Percentiles rank a stretch among this genome's conserved stretches.
phyloP scores from a whole-genome alignment of 2,113 vertebrate species.

The Oryzias celebensis region DNA sequence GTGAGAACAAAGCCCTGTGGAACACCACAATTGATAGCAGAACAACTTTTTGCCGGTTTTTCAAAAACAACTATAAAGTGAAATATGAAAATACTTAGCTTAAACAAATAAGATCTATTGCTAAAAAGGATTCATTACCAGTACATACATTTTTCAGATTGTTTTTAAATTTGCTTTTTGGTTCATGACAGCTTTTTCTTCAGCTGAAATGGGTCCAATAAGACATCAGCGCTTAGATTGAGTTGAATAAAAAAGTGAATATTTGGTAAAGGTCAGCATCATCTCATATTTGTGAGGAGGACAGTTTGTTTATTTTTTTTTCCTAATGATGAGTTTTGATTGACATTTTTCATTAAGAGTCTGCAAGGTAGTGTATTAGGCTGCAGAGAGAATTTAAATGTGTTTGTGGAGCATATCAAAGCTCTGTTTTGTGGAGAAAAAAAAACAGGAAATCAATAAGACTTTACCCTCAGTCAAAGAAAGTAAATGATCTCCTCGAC shows the following conservation, averaged over 20 bases:
- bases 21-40: too few species aligned
- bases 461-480: not conserved
- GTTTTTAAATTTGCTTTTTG: too few species aligned
- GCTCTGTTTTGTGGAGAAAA: not conserved
- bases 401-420: not conserved
- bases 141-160: too few species aligned
- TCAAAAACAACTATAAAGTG: too few species aligned
- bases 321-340: not conserved
- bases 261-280: not conserved
- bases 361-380: constrained; percentile 25
- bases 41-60: too few species aligned
- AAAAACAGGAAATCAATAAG: constrained; percentile 9
- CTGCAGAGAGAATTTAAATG: not conserved
- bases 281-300: not conserved
- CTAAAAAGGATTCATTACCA: too few species aligned
- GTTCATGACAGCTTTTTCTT: too few species aligned
- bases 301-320: not conserved
- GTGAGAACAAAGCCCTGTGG: too few species aligned
- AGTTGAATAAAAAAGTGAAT: not conserved
- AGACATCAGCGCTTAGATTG: not conserved
- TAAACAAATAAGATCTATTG: too few species aligned
- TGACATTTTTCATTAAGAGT: constrained; percentile 1
- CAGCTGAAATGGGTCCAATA: too few species aligned
- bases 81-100: too few species aligned
- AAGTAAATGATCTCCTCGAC: constrained; percentile 8